Percentiles rank a stretch among this genome's conserved stretches.
These are phyloP conservation scores for Pomatostomus ruficeps DNA, from an alignment of 2,113 vertebrate species.

Conservation along the genomic window DNA sequence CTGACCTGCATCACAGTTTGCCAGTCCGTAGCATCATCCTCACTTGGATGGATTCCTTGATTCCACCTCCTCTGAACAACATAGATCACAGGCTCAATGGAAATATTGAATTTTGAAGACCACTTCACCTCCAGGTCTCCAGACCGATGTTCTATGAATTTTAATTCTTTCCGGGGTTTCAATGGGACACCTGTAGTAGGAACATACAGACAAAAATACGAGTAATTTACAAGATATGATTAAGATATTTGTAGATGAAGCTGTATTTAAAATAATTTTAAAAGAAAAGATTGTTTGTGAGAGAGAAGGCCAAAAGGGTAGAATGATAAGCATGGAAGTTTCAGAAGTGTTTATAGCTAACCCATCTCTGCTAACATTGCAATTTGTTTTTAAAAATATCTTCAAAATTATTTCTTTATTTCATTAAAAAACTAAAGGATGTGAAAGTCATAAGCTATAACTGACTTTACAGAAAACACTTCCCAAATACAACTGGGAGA, in stretches of 20 bases:
- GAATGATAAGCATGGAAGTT: neutral
- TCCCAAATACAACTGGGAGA: neutral
- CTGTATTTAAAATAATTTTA: neutral
- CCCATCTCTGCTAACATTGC: neutral
- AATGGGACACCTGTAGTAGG: constrained; percentile 84
- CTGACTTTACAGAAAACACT: neutral
- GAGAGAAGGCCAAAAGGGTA: neutral
- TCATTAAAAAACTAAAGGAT: neutral
- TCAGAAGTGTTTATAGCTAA: neutral
- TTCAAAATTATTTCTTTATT: neutral
- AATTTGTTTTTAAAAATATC: neutral
- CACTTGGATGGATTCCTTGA: constrained; percentile 92
- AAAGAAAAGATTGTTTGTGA: neutral
- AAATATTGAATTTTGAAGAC: constrained; percentile 96
- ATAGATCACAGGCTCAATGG: constrained; percentile 92
- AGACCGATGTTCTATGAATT: constrained; percentile 80
- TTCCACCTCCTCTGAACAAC: constrained; percentile 94
- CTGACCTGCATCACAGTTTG: constrained; percentile 88
- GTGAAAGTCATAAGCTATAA: neutral
- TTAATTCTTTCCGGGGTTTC: constrained; percentile 91
- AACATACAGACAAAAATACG: neutral
- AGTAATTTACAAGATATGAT: neutral
- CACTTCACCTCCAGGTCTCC: constrained; percentile 89
- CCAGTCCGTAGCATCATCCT: constrained; percentile 89
- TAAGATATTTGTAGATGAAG: neutral